Evolutionary conservation across 2,113 vertebrate species (phyloP).

Genomic region (Sterrhoptilus dennistouni): DNA sequence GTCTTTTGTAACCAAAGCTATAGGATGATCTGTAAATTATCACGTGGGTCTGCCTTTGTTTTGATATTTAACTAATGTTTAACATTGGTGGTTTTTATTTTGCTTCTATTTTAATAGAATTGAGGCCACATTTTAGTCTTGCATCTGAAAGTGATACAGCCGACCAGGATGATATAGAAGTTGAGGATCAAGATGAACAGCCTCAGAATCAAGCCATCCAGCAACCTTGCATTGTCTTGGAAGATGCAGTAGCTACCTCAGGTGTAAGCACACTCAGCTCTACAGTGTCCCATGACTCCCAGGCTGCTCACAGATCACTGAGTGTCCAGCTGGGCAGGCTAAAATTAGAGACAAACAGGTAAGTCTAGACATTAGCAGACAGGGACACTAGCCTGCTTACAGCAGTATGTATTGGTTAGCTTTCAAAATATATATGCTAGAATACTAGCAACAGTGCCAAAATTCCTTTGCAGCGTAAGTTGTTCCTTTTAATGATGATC

Average conservation of each 20-base stretch:
- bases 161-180: conserved; percentile 89
- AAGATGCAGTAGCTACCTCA: conserved; percentile 92
- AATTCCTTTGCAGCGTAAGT: not conserved
- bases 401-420: not conserved
- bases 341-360: conserved; percentile 96
- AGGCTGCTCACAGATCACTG: conserved; percentile 83
- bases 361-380: not conserved
- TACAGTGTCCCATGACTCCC: conserved; percentile 90
- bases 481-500: not conserved
- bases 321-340: conserved; percentile 91
- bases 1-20: not conserved
- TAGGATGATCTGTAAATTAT: not conserved
- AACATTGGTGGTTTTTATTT: not conserved
- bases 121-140: conserved; percentile 94
- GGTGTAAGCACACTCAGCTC: conserved; percentile 99
- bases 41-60: not conserved
- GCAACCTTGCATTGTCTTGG: conserved; percentile 75
- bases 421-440: not conserved
- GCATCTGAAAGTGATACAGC: conserved; percentile 95
- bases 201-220: conserved; percentile 75
- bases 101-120: conserved; percentile 74
- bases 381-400: not conserved
- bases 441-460: not conserved
- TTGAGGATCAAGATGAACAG: conserved; percentile 78
- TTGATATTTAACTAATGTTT: not conserved